Conservation (phyloP, 2,888 invertebrate species). For the Muscina levida region DNA sequence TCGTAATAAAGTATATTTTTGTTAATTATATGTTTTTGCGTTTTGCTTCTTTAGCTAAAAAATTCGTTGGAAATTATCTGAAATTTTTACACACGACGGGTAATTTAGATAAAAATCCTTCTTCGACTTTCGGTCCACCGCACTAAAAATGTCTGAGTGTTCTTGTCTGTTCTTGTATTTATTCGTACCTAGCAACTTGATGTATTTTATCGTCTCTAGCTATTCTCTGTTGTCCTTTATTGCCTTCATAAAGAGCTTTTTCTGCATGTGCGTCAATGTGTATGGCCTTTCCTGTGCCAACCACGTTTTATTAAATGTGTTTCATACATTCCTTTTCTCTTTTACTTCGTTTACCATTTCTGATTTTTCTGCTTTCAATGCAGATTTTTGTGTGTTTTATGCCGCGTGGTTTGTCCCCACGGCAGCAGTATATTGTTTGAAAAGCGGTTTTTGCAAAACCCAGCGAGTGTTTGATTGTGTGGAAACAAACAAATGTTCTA, state of each 20-base stretch:
- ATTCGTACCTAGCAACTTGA: conserved; percentile 31
- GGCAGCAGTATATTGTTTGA: conserved; percentile 41
- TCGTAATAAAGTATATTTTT: conserved; percentile 16
- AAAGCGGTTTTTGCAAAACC: conserved; percentile 43
- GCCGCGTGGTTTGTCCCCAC: conserved; percentile 42
- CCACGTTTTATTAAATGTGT: conserved; percentile 14
- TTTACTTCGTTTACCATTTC: conserved; percentile 13
- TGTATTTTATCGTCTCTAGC: conserved; percentile 50
- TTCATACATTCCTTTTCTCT: conserved; percentile 28
- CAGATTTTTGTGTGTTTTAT: conserved; percentile 50
- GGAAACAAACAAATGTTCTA: background rate
- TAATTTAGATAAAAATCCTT: conserved; percentile 57
- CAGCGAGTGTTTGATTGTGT: conserved; percentile 10
- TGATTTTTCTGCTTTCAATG: conserved; percentile 52
- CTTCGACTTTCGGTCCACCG: conserved; percentile 2
- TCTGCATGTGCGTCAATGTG: background rate
- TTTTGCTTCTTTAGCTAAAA: conserved; percentile 31
- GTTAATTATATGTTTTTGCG: conserved; percentile 42
- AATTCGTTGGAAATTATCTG: conserved; percentile 51
- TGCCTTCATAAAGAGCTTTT: conserved; percentile 56
- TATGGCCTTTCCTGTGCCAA: conserved; percentile 29
- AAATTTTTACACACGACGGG: conserved; percentile 49
- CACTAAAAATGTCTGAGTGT: conserved; percentile 24
- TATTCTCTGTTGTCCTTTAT: conserved; percentile 52
- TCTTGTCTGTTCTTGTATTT: conserved; percentile 21